A percentile compares a stretch with the other conserved stretches of the same genome.
Conservation (phyloP, 2,797 vertebrate species). For the Arnoldichthys spilopterus region DNA sequence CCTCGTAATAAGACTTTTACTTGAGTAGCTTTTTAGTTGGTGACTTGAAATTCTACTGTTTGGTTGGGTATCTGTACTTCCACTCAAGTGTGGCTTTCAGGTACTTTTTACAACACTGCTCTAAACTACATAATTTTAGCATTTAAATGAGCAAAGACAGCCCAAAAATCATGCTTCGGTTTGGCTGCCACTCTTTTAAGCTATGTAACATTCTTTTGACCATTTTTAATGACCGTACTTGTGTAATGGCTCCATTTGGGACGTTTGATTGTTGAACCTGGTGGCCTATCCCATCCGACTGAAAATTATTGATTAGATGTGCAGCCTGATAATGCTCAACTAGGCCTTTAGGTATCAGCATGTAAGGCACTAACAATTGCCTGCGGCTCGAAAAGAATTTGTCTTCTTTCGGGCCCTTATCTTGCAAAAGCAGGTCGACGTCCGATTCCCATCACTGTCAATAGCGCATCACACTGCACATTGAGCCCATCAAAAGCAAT, state of each 20-base stretch:
- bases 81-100: too few species aligned
- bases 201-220: neutral
- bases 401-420: constrained; percentile 39
- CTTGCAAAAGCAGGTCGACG: constrained; percentile 51
- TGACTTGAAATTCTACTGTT: too few species aligned
- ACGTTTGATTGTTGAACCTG: neutral
- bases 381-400: constrained; percentile 39
- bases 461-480: constrained; percentile 15
- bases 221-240: too few species aligned
- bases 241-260: too few species aligned
- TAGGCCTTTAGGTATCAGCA: constrained; percentile 29
- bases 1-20: too few species aligned
- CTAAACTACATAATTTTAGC: too few species aligned
- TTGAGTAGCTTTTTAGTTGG: too few species aligned
- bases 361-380: constrained; percentile 20
- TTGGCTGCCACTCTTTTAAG: too few species aligned
- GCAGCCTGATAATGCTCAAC: constrained; percentile 25
- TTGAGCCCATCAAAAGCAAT: constrained; percentile 29
- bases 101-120: too few species aligned
- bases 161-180: too few species aligned
- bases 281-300: constrained; percentile 13
- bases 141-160: too few species aligned
- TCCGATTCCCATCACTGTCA: constrained; percentile 9
- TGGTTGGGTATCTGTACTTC: too few species aligned
- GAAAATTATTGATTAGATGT: constrained; percentile 40